Evolutionary conservation across 2,113 vertebrate genomes (phyloP), one percentile per base, ranked within the genome.

Genomic region (Canis aureus): DNA sequence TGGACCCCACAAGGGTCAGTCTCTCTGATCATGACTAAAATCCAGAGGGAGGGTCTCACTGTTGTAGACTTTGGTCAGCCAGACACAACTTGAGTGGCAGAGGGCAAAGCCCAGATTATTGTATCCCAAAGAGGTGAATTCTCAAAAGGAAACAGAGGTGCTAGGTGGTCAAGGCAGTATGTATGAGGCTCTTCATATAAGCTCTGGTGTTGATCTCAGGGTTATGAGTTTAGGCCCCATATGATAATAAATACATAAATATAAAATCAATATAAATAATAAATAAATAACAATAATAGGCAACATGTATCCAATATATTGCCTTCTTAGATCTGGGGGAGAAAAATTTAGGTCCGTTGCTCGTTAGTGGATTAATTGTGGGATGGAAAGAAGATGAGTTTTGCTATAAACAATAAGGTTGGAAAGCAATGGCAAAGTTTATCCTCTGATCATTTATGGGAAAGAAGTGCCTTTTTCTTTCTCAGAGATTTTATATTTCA

Each of bases 351-450:
- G n/a, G 32, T 88, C 15, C 11, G 43, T 96, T 95, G 32, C 76
- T 82, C 27, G 38, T 93, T 23, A 43, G 8, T 43, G 35, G 62
- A 73, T n/a, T 95, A 59, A 84, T 11, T 83, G 22, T 93, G 73
- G 13, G 43, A 19, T 91, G 27, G 15, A 17, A 55, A 74, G 82
- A 88, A 92, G 23, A 67, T 80, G 81, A 66, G 12, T 90, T 94
- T 95, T 91, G 2, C 22, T 32, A 22, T 66, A 83, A 94, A 29
- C 7, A 49, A n/a, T 84, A 78, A 74, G 73, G 7, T 60, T 62
- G 22, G 87, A 43, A 94, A 91, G 43, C 87, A 27, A 38, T 79
- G 64, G 55, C 32, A 32, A 27, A 91, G n/a, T 67, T 95, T 91
- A 19, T n/a, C 9, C 32, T 80, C 17, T 35, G 59, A 27, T 32